Evolutionary conservation across 2,797 vertebrate genomes (phyloP).

Genomic region (Cephalopachus bancanus): DNA sequence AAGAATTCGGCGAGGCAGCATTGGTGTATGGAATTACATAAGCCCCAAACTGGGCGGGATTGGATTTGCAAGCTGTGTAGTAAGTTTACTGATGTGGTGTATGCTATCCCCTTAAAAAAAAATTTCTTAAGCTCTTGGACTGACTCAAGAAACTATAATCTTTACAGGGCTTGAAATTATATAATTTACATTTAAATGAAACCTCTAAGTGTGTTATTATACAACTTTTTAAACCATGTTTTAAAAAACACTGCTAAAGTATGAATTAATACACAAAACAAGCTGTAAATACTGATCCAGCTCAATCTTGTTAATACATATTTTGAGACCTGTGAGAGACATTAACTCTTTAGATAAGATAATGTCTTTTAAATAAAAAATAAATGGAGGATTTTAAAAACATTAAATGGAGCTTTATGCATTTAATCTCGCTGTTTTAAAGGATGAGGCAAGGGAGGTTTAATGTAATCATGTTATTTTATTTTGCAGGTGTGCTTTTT

Average conservation of each 20-base stretch:
- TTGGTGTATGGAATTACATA: constrained; percentile 99
- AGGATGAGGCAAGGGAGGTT: neutral
- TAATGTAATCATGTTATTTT: neutral
- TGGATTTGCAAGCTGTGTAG: constrained; percentile 97
- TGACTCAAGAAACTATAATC: no score
- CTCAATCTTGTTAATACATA: neutral
- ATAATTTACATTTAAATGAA: constrained; percentile 27
- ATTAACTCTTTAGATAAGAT: constrained; percentile 9
- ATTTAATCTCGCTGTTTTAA: neutral
- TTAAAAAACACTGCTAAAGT: neutral
- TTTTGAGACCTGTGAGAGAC: neutral
- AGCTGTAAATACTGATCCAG: neutral
- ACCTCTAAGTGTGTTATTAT: neutral
- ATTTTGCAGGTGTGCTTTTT: constrained; percentile 95
- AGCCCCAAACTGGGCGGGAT: constrained; percentile 98
- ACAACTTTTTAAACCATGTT: neutral
- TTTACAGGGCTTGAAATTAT: neutral
- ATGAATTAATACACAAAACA: neutral
- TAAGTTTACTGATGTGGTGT: constrained; percentile 88
- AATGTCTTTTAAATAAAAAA: constrained; percentile 33
- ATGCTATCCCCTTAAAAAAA: neutral
- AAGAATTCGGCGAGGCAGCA: constrained; percentile 97
- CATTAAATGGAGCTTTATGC: neutral
- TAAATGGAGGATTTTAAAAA: neutral
- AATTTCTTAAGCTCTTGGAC: neutral